A percentile compares a stretch with the other conserved stretches of the same genome.
Evolutionary conservation across 2,797 vertebrate genomes (phyloP).

Genomic region (Rhinophrynus dorsalis): DNA sequence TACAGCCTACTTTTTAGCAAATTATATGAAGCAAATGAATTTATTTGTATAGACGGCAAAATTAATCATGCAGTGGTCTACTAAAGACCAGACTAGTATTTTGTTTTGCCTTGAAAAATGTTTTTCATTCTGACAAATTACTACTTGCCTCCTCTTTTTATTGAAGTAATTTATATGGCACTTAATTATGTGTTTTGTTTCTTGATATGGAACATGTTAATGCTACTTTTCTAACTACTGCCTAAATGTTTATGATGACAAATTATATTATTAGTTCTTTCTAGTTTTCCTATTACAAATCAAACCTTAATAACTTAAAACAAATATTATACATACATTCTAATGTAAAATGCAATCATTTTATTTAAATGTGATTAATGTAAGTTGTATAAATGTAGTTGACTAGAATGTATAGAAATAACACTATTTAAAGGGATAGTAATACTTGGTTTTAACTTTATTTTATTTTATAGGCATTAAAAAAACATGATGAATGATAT

Average conservation of each 20-base stretch:
- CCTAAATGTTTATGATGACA: conserved; percentile 27
- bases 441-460: too few species aligned
- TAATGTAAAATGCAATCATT: too few species aligned
- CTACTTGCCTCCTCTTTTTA: conserved; percentile 6
- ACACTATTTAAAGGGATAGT: too few species aligned
- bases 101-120: conserved; percentile 21
- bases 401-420: too few species aligned
- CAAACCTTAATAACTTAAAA: too few species aligned
- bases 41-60: neutral
- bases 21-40: neutral
- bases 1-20: neutral
- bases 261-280: conserved; percentile 19
- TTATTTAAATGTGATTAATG: too few species aligned
- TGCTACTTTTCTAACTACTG: conserved; percentile 4
- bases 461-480: too few species aligned
- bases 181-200: conserved; percentile 33
- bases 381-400: too few species aligned
- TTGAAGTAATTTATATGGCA: conserved; percentile 17
- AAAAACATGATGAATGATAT: too few species aligned
- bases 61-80: neutral
- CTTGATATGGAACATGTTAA: conserved; percentile 21
- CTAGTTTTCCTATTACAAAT: conserved; percentile 14
- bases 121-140: conserved; percentile 30
- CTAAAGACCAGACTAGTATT: conserved; percentile 7
- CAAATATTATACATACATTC: too few species aligned